phyloP scores from a whole-genome alignment of 2,888 invertebrate species.

The Trissolcus brochymenae region DNA sequence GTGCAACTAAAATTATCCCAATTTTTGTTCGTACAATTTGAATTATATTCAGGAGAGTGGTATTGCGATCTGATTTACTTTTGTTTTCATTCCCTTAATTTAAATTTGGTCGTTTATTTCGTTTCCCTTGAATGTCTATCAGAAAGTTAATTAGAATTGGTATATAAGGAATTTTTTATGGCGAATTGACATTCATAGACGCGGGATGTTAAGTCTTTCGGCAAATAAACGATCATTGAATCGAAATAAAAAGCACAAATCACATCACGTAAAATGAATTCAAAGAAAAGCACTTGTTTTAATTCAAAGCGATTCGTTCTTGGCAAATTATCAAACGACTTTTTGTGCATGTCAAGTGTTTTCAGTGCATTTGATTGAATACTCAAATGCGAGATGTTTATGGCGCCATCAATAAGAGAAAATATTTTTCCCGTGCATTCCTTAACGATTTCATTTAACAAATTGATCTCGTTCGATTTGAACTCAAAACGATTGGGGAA shows the following conservation, averaged over 20 bases:
- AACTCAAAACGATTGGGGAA: too few relatives aligned
- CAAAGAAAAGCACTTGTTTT: slow-evolving; percentile 26
- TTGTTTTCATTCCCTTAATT: too few relatives aligned
- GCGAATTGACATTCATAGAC: too few relatives aligned
- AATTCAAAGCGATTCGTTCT: slow-evolving; percentile 27
- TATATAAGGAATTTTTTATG: too few relatives aligned
- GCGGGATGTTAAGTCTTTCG: too few relatives aligned
- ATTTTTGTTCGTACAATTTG: too few relatives aligned
- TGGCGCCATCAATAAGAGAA: slow-evolving; percentile 1
- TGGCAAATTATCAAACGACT: slow-evolving; percentile 44
- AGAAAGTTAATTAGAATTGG: too few relatives aligned
- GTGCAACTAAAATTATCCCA: too few relatives aligned
- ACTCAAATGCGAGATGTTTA: slow-evolving; percentile 24
- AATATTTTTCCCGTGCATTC: not conserved
- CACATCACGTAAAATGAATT: slow-evolving; percentile 36
- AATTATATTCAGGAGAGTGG: too few relatives aligned
- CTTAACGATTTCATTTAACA: slow-evolving; percentile 2
- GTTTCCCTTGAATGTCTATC: too few relatives aligned
- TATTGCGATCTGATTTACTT: too few relatives aligned
- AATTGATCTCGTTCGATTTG: not conserved
- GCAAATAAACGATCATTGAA: slow-evolving; percentile 14
- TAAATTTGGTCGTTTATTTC: too few relatives aligned
- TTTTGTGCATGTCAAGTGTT: slow-evolving; percentile 19
- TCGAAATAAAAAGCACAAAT: slow-evolving; percentile 36
- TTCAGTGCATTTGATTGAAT: slow-evolving; percentile 24